Evolutionary conservation across 1,140 invertebrate species (phyloP).

Genomic region (Drosophila pectinifera): DNA sequence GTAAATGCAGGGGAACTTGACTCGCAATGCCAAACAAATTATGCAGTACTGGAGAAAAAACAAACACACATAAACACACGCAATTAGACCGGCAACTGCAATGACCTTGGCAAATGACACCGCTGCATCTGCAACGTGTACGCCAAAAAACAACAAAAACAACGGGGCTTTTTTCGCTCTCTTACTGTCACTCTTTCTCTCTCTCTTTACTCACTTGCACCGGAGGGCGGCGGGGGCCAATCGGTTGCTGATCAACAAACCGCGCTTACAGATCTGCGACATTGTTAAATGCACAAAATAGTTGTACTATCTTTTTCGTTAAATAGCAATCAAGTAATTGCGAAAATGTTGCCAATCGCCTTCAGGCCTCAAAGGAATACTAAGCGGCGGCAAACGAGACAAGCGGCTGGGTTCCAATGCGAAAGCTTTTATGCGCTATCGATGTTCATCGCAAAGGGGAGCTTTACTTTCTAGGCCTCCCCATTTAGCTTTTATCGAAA

Average conservation of each 20-base stretch:
- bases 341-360: constrained; percentile 21
- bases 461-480: constrained; percentile 10
- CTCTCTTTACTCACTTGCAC: constrained; percentile 59
- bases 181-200: neutral
- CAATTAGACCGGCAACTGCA: constrained; percentile 58
- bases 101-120: constrained; percentile 81
- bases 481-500: neutral
- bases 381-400: constrained; percentile 12
- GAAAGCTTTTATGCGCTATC: constrained; percentile 7
- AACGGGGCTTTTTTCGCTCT: constrained; percentile 1
- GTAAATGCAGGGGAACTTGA: constrained; percentile 25
- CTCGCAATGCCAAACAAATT: constrained; percentile 43
- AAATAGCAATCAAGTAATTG: constrained; percentile 42
- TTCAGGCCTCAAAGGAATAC: constrained; percentile 25
- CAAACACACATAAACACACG: constrained; percentile 23
- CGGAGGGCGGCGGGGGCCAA: constrained; percentile 60
- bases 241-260: constrained; percentile 63
- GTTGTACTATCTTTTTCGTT: constrained; percentile 30
- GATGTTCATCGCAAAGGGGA: constrained; percentile 11
- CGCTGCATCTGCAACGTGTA: constrained; percentile 61
- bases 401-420: neutral
- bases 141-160: constrained; percentile 26
- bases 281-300: constrained; percentile 41
- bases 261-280: constrained; percentile 68
- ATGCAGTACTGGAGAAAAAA: constrained; percentile 40